Evolutionary conservation across 2,113 vertebrate species (phyloP).

Genomic region (Gambusia holbrooki): DNA sequence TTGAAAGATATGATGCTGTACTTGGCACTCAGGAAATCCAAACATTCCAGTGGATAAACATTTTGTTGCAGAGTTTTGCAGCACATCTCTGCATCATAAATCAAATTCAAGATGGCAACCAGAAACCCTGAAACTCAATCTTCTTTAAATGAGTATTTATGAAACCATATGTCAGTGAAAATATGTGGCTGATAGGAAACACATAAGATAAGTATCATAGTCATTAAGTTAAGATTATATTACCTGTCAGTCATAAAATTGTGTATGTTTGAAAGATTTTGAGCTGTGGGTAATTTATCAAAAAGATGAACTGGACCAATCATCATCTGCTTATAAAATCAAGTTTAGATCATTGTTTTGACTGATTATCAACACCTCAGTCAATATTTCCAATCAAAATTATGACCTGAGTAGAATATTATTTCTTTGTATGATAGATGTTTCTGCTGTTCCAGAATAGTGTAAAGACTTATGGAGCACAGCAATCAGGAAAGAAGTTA

Average conservation of each 20-base stretch:
- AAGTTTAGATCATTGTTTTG: not conserved
- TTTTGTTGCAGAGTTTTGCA: not conserved
- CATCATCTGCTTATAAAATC: not conserved
- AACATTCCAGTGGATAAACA: not conserved
- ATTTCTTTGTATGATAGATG: not conserved
- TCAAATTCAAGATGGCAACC: conserved; percentile 17
- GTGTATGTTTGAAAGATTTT: not conserved
- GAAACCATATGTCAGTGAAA: conserved; percentile 24
- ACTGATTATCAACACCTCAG: not conserved
- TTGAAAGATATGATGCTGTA: not conserved
- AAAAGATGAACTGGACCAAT: conserved; percentile 3
- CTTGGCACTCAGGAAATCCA: not conserved
- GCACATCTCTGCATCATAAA: conserved; percentile 2
- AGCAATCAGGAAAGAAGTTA: not conserved
- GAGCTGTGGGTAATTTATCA: not conserved
- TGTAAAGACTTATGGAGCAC: not conserved
- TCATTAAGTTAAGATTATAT: conserved; percentile 7
- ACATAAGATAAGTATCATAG: conserved; percentile 25
- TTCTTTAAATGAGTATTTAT: conserved; percentile 24
- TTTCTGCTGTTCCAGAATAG: not conserved
- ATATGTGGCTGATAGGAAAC: conserved; percentile 27
- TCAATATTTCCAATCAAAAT: not conserved
- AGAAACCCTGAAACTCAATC: conserved; percentile 5
- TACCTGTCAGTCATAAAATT: conserved; percentile 1
- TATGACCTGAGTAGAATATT: not conserved